Evolutionary conservation across 2,797 vertebrate species (phyloP).

Genomic region (Pseudocheirus occidentalis): DNA sequence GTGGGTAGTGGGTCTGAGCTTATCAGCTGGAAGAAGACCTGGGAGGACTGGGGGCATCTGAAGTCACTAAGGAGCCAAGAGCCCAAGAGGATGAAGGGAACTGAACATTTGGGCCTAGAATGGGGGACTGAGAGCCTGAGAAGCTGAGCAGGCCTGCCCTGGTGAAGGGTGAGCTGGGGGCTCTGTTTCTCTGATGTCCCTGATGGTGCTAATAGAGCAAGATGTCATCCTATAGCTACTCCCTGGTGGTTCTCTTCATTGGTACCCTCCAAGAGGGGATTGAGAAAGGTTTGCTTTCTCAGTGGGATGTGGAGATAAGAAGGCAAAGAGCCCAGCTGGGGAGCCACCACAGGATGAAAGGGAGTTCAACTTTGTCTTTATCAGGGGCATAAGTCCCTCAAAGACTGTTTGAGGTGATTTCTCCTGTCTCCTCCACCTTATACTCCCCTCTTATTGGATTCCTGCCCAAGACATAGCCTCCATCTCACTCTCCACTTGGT

Average conservation of each 20-base stretch:
- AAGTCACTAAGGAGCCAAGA: not conserved
- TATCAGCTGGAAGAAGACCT: not conserved
- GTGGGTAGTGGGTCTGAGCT: not conserved
- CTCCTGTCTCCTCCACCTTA: not conserved
- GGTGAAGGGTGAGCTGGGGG: not conserved
- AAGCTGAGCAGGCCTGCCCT: not conserved
- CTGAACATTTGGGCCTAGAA: not conserved
- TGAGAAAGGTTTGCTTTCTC: not conserved
- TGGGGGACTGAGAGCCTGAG: not conserved
- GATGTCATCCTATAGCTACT: not conserved
- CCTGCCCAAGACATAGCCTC: not conserved
- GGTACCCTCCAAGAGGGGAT: not conserved
- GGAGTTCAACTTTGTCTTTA: not conserved
- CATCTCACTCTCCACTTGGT: not conserved
- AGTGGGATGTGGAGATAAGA: not conserved
- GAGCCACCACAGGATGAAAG: not conserved
- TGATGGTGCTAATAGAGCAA: not conserved
- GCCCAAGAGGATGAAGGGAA: not conserved
- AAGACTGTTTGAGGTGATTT: not conserved
- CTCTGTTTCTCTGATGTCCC: not conserved
- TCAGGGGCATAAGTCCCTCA: not conserved
- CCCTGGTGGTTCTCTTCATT: not conserved
- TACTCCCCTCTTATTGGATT: not conserved
- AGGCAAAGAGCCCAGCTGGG: not conserved
- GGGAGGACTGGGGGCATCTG: not conserved